phyloP scores from a whole-genome alignment of 2,113 vertebrate genomes.

The Cnemophilus loriae region DNA sequence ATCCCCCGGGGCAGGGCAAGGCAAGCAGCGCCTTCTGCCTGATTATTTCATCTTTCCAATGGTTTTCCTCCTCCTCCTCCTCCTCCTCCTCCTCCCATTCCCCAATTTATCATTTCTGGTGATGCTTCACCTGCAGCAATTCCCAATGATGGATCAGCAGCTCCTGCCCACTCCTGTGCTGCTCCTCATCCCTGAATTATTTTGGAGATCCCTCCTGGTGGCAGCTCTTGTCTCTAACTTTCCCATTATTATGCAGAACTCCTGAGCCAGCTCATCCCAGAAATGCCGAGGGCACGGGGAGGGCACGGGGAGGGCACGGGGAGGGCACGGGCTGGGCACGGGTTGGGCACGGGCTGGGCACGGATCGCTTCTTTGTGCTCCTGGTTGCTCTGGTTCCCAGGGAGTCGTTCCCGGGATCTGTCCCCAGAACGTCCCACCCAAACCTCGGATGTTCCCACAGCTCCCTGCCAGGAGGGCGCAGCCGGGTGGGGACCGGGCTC shows the following conservation, averaged over 20 bases:
- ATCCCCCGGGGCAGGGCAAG: neutral
- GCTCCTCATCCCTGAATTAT: neutral
- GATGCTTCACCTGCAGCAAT: neutral
- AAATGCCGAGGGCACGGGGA: neutral
- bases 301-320: too few relatives aligned
- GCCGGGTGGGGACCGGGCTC: neutral
- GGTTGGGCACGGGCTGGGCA: neutral
- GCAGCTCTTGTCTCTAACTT: neutral
- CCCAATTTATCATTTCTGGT: neutral
- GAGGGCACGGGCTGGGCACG: neutral
- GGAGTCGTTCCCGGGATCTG: rapidly evolving
- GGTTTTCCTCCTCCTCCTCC: neutral
- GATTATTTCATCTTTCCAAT: neutral
- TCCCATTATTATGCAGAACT: neutral
- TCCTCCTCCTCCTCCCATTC: neutral
- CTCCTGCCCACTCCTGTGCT: neutral
- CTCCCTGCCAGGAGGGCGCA: neutral
- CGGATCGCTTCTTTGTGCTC: neutral
- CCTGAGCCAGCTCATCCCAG: neutral
- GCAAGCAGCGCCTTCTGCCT: neutral
- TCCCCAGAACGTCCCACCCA: neutral
- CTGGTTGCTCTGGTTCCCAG: neutral
- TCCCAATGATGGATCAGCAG: neutral
- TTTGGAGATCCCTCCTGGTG: neutral
- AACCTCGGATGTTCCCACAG: neutral